Evolutionary conservation across 2,888 invertebrate genomes (phyloP).

Genomic region (Petrolisthes manimaculis): DNA sequence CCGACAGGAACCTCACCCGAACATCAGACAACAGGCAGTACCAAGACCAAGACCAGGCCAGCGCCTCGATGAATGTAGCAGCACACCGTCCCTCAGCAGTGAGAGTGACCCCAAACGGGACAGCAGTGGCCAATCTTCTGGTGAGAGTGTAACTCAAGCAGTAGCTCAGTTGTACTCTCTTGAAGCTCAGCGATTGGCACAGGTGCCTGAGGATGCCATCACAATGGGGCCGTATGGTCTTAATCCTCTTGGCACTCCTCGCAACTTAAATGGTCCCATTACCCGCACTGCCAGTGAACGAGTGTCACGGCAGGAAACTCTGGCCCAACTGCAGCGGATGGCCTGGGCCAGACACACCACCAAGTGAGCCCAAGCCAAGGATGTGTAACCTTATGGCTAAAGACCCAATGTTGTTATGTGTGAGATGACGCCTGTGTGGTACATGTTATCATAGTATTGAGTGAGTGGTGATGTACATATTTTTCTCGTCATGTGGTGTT

Average conservation of each 20-base stretch:
- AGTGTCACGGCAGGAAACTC: slow-evolving; percentile 86
- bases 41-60: slow-evolving; percentile 37
- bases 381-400: neutral
- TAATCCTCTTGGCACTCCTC: slow-evolving; percentile 46
- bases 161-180: slow-evolving; percentile 55
- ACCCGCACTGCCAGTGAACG: slow-evolving; percentile 85
- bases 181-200: slow-evolving; percentile 54
- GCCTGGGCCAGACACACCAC: slow-evolving; percentile 91
- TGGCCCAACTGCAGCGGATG: slow-evolving; percentile 84
- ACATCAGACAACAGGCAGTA: slow-evolving; percentile 32
- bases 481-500: neutral
- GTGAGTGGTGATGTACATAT: slow-evolving; percentile 9
- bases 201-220: slow-evolving; percentile 63
- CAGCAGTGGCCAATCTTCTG: slow-evolving; percentile 64
- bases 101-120: slow-evolving; percentile 57
- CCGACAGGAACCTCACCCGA: slow-evolving; percentile 50
- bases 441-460: slow-evolving; percentile 2
- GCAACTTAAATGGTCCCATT: slow-evolving; percentile 63
- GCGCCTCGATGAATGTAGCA: slow-evolving; percentile 50
- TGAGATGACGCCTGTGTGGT: slow-evolving; percentile 4
- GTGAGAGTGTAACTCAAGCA: slow-evolving; percentile 64
- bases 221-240: slow-evolving; percentile 54
- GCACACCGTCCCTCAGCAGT: slow-evolving; percentile 56
- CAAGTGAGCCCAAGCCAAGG: slow-evolving; percentile 73
- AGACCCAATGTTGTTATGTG: neutral